Evolutionary conservation across 2,888 invertebrate genomes (phyloP), one percentile per base, ranked within the genome.

Genomic region (Cotesia congregata): DNA sequence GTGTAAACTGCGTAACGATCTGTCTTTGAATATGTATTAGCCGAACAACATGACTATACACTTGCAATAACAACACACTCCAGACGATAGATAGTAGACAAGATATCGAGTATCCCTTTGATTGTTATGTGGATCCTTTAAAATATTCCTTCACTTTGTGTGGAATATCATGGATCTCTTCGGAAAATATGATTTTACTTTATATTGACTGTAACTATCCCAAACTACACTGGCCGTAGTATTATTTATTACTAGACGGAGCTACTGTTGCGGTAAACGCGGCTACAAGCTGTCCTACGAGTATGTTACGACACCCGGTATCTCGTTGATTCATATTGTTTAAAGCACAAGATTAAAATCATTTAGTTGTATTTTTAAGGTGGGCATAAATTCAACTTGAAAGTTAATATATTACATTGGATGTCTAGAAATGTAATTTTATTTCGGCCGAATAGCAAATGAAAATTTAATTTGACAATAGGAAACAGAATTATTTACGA

Each of bases 341-440:
- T 81, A 80, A 81, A 81, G 76, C 79, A 80, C 79, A 75, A 80
- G 80, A 81, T 81, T 81, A 80, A 81, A 80, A 80, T 81, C 78
- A 81, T 81, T 81, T 81, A 78, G 80, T 81, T 81, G 76, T 76
- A 79, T 81, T 80, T 80, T 81, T 81, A 81, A 79, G 81, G 9
- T 78, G 80, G 77, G 77, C 74, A 50, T 50, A 50, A 50, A 50
- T 50, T 50, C 9, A 50, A 50, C 30, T 30, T 30, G 30, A 30
- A 30, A 30, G 30, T 30, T 30, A 30, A 30, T 30, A 30, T 30
- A 3, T 30, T 30, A 30, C 30, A 30, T 30, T 3, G 30, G 30
- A 30, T 30, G 30, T 30, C 30, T 30, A 3, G 30, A 30, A 30
- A 30, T 30, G 30, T 30, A 30, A 30, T 30, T 30, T 30, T 30